Conservation (phyloP, 1,140 invertebrate species). For the Drosophila sechellia region DNA sequence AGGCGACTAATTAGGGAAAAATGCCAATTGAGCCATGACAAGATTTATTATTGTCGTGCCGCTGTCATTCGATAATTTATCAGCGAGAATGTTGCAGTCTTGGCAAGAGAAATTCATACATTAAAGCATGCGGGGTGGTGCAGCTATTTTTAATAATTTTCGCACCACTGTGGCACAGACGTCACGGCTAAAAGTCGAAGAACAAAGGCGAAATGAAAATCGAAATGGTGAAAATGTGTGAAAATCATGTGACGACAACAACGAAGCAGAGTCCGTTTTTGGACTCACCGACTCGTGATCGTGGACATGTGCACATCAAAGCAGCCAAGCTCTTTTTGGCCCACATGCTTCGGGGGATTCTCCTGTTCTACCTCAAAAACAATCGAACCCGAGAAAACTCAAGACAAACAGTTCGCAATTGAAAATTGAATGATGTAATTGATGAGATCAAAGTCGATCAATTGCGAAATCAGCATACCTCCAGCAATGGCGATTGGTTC, state of each 20-base stretch:
- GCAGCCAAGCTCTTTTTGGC: constrained; percentile 62
- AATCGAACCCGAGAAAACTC: constrained; percentile 8
- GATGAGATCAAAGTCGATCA: constrained; percentile 19
- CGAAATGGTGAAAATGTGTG: constrained; percentile 48
- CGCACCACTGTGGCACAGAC: constrained; percentile 64
- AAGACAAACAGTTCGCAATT: constrained; percentile 7
- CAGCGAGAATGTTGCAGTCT: constrained; percentile 60
- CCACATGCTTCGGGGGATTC: constrained; percentile 29
- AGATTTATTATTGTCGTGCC: constrained; percentile 66
- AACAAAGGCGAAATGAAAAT: constrained; percentile 47
- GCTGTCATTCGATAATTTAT: constrained; percentile 69
- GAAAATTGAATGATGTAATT: constrained; percentile 65
- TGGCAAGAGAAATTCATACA: constrained; percentile 17
- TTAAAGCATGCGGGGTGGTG: constrained; percentile 61
- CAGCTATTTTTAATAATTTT: constrained; percentile 34
- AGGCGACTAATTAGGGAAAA: constrained; percentile 43
- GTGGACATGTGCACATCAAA: constrained; percentile 77
- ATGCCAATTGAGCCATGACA: constrained; percentile 73
- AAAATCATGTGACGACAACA: constrained; percentile 79
- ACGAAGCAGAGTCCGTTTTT: constrained; percentile 54
- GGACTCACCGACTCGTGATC: constrained; percentile 35
- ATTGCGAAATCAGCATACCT: constrained; percentile 86
- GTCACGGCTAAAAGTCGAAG: constrained; percentile 59
- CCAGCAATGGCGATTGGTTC: constrained; percentile 88
- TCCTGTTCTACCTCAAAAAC: constrained; percentile 61